These are phyloP conservation scores for Leptatherina wallacei DNA, from an alignment of 2,797 vertebrate genomes.

Conservation along the genomic window DNA sequence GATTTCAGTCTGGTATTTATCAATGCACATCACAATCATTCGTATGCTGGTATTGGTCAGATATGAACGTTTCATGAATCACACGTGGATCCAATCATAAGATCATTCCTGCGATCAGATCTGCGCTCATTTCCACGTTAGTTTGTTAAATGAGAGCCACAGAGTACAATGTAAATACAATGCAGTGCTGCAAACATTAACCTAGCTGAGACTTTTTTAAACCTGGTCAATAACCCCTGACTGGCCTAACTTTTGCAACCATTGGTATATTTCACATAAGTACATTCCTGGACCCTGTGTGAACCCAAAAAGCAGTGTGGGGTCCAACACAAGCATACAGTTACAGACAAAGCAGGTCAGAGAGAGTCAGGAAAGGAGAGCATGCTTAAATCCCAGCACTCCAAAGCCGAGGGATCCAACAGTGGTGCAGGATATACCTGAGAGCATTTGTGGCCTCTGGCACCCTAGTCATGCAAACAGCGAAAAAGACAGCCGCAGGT, in stretches of 20 bases:
- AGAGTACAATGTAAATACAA: background rate
- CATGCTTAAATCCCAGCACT: slow-evolving; percentile 85
- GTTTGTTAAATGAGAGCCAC: too few species aligned
- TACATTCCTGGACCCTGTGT: slow-evolving; percentile 12
- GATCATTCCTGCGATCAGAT: too few species aligned
- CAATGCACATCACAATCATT: too few species aligned
- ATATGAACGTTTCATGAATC: too few species aligned
- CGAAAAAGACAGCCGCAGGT: slow-evolving; percentile 64
- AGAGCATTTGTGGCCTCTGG: slow-evolving; percentile 70
- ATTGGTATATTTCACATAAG: slow-evolving; percentile 12
- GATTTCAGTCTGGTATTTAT: too few species aligned
- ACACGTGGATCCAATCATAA: too few species aligned
- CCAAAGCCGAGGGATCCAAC: slow-evolving; percentile 22
- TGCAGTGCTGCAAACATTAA: background rate
- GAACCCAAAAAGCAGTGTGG: slow-evolving; percentile 22
- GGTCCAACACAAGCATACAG: slow-evolving; percentile 37
- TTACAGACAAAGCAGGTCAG: slow-evolving; percentile 27
- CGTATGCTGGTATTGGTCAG: too few species aligned
- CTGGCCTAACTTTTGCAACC: background rate
- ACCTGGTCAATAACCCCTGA: background rate
- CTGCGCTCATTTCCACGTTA: too few species aligned
- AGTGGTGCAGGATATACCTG: slow-evolving; percentile 60
- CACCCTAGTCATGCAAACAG: slow-evolving; percentile 81
- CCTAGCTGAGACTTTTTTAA: slow-evolving; percentile 2
- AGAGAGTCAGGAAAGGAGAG: slow-evolving; percentile 62